Base-by-base conservation (phyloP, 2,797 vertebrate species). In the Enteromius paludinosus region DNA sequence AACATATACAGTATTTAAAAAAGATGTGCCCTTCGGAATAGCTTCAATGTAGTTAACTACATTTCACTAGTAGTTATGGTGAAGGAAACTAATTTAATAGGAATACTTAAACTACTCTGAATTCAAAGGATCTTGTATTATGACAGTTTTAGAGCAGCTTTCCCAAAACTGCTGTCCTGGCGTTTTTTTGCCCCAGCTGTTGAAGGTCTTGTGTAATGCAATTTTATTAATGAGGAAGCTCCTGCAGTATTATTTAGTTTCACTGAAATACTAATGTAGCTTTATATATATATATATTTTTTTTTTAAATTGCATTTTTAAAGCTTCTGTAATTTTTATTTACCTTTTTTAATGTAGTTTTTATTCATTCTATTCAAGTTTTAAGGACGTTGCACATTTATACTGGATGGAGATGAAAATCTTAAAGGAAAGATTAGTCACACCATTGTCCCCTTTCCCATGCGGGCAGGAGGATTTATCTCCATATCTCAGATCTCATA, bases 401-500 rank as follows among this genome's bases (percentile, higher is more conserved):
- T 3, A 18, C 28, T 61, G 38, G 41, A 61, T 79, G 18, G 35
- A 73, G 15, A 61, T 61, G 45, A 30, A 17, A 69, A 10, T 45
- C 52, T 56, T 69, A 0, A 33, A 41, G 23, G 5, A 59, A 38
- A 66, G 28, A 59, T 66, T 71, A 74, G 62, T 25, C 12, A 23
- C 2, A 23, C 1, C 65, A 35, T 47, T 65, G 35, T 69, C 6
- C 23, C 17, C 30, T 52, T 45, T 49, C 56, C 38, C 66, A 62
- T 43, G 6, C 6, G 20, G 33, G 33, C 14, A 54, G 30, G 64
- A 59, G 52, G 71, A 61, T 49, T 33, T 77, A 81, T 76, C 15
- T 30, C 62, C 61, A 74, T 12, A 81, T 72, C 72, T 81, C 72
- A 38, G n/a, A 59, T 59, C 10, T 59, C 23, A 25, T 59, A 15